Evolutionary conservation across 1,140 invertebrate species (phyloP), one percentile per base, ranked within the genome.

Genomic region (Hydropsyche tenuis): DNA sequence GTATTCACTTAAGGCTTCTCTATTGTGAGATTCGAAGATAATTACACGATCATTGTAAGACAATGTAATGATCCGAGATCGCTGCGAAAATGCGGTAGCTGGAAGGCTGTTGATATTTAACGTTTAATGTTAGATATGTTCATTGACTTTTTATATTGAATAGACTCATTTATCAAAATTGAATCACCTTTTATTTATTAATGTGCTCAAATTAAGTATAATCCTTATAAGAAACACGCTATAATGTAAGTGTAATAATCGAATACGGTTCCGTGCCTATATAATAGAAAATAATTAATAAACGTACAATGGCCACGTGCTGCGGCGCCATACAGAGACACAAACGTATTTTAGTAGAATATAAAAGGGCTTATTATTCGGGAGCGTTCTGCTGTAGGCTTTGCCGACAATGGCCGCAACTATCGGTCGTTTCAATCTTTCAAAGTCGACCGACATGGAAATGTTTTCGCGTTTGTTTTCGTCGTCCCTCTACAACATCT

Each of bases 361-460:
- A 37, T 37, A 53, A 53, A 53, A 53, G 48, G 48, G 48, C 9
- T 53, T 53, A 53, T 53, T 53, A 53, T 53, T 53, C 30, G 30
- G 30, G 30, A 37, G 30, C 30, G 30, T 3, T 37, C 30, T 9
- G 30, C 9, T 37, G 30, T 37, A 25, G 23, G 23, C 22, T 60
- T 23, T 22, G 23, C 48, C n/a, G n/a, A 53, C 48, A 53, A 53
- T 53, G 48, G 48, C 30, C 30, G 9, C 6, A 16, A 27, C 56
- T 60, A 60, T 60, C 56, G 18, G n/a, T 14, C 20, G n/a, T 60
- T 60, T 60, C 56, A 60, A 60, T 60, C 56, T 60, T 60, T 60
- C 56, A 60, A 60, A 60, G 22, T 60, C 23, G 56, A 4, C 30
- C 30, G 56, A 60, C 56, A 60, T 60, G 56, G 56, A 60, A 60